These are phyloP conservation scores for Lamprologus lemairii DNA, from an alignment of 2,113 vertebrate species.

Conservation along the genomic window DNA sequence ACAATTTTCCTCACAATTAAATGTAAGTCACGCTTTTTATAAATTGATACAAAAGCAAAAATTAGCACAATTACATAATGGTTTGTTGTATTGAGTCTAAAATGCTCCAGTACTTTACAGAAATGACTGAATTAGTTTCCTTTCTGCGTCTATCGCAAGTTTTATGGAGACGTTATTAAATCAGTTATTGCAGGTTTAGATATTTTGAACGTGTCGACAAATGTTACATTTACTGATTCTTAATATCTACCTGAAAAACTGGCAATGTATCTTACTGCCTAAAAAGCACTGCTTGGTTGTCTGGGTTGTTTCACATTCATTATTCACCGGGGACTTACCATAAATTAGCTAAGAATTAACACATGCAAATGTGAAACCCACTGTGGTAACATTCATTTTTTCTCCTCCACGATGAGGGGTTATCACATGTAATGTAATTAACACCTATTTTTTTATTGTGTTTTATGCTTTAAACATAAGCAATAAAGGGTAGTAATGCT, in stretches of 20 bases:
- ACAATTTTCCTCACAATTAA: not conserved
- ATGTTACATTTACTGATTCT: not conserved
- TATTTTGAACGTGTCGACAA: not conserved
- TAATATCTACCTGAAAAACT: not conserved
- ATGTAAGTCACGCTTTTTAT: not conserved
- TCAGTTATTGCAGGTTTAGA: not conserved
- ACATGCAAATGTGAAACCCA: slow-evolving; percentile 31
- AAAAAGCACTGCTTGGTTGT: not conserved
- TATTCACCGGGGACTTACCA: slow-evolving; percentile 5
- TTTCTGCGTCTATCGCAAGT: not conserved
- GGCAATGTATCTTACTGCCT: not conserved
- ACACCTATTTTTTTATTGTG: not conserved
- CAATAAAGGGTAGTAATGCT: not conserved
- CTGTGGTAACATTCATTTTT: slow-evolving; percentile 7
- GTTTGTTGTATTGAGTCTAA: not conserved
- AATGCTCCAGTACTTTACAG: not conserved
- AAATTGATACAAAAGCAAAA: not conserved
- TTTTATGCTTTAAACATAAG: not conserved
- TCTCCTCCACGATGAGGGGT: slow-evolving; percentile 29
- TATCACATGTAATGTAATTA: slow-evolving; percentile 9
- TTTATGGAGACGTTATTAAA: not conserved
- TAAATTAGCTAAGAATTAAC: slow-evolving; percentile 2
- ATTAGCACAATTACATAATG: not conserved
- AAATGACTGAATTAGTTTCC: not conserved
- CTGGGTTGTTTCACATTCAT: not conserved